Evolutionary conservation across 2,113 vertebrate species (phyloP), one percentile per base, ranked within the genome.

Genomic region (Brachyhypopomus occidentalis): DNA sequence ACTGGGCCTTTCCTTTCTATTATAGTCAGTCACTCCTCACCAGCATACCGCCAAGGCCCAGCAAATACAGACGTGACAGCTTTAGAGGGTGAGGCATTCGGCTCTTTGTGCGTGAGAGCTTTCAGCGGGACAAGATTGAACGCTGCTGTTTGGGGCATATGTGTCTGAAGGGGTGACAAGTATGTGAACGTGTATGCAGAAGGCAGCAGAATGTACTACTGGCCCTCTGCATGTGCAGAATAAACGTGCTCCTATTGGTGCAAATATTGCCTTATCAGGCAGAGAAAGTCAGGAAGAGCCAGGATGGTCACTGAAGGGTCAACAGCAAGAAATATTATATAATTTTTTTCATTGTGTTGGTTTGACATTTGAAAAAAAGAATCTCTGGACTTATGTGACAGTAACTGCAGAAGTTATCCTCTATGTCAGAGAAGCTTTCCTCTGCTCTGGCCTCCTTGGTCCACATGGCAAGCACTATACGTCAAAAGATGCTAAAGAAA

Each of bases 11-110:
- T 80, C 56, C 79, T 70, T 62, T 58, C 45, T 80, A 75, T 75
- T 86, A 48, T 84, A 59, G 87, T 84, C 55, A 25, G 81, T 89
- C 88, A 86, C 84, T 90, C 88, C 85, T 30, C 79, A 52, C 85
- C 77, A 64, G 75, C 79, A 84, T 59, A 73, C 76, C 78, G 73
- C 56, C 48, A 70, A 78, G 83, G 48, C 56, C 63, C 63, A 58
- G 14, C 81, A 66, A 41, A 73, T 62, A 81, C 78, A 84, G 22
- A 27, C 77, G 70, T 8, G 73, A 17, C 80, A 70, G 62, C 77
- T 89, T 87, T 86, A 86, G 82, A 74, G 36, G 11, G 74, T 56
- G 79, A 70, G 14, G 25, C 22, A 58, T 45, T 52, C 23, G 36
- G 34, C 48, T 48, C 9, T 77, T 34, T 59, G 55, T 38, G 20